Percentiles rank a stretch among this genome's conserved stretches.
phyloP scores from a whole-genome alignment of 2,113 vertebrate species.

The Dromiciops gliroides region DNA sequence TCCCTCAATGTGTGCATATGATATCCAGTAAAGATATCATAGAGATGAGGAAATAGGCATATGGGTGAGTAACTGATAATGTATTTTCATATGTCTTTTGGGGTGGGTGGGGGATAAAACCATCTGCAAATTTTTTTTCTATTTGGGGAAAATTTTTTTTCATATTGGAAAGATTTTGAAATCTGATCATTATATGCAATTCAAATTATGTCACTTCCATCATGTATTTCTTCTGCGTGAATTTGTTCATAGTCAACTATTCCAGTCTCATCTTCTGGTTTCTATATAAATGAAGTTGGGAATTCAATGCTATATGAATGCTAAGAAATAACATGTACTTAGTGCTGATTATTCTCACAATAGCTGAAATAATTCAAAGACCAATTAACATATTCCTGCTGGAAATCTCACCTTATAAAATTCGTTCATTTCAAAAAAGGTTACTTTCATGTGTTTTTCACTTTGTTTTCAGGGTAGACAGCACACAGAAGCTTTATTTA shows the following conservation, averaged over 20 bases:
- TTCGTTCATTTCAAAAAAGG: slow-evolving; percentile 27
- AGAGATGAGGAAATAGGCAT: neutral
- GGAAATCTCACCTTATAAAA: neutral
- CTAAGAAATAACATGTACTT: neutral
- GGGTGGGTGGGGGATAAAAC: neutral
- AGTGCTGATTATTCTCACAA: neutral
- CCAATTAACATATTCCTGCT: slow-evolving; percentile 3
- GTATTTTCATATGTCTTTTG: neutral
- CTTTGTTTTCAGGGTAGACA: neutral
- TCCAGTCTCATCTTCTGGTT: neutral
- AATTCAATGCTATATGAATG: neutral
- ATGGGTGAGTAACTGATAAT: neutral
- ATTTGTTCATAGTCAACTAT: neutral
- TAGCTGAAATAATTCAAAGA: neutral
- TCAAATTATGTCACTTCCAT: neutral
- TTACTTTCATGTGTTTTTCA: neutral
- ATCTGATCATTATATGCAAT: neutral
- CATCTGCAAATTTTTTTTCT: neutral
- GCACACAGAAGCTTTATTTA: neutral
- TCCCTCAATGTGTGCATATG: neutral
- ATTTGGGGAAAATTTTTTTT: neutral
- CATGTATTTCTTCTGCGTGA: neutral
- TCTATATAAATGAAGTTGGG: too few relatives aligned
- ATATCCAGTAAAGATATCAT: neutral
- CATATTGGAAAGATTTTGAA: neutral